Evolutionary conservation across 2,888 invertebrate species (phyloP).

Genomic region (Plutella xylostella): DNA sequence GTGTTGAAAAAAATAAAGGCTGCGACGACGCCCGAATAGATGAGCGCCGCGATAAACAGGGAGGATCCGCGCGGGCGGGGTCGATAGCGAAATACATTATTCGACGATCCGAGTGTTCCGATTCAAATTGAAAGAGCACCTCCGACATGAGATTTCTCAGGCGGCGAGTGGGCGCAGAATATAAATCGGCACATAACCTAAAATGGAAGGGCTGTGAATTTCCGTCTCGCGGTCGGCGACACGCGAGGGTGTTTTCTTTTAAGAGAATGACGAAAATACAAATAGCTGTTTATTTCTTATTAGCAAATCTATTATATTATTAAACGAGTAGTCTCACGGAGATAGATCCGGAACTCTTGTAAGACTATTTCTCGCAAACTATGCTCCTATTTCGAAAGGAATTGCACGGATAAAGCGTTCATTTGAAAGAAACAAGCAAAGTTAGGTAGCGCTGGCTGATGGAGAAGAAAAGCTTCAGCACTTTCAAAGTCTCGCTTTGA

Average conservation of each 20-base stretch:
- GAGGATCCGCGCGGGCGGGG: slow-evolving; percentile 60
- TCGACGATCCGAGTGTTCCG: slow-evolving; percentile 69
- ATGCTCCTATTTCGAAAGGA: not conserved
- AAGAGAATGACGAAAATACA: not conserved
- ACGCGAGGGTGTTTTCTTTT: slow-evolving; percentile 3
- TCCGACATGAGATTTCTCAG: slow-evolving; percentile 69
- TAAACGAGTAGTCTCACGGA: not conserved
- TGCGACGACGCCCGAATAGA: slow-evolving; percentile 66
- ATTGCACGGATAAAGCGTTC: slow-evolving; percentile 1
- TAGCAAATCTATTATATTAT: not conserved
- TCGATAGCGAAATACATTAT: slow-evolving; percentile 70
- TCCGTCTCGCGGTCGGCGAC: slow-evolving; percentile 51
- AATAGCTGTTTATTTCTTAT: not conserved
- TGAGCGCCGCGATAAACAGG: slow-evolving; percentile 68
- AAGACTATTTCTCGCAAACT: not conserved
- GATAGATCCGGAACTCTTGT: not conserved
- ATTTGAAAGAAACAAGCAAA: slow-evolving; percentile 17
- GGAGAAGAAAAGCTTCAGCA: slow-evolving; percentile 25
- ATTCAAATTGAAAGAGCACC: slow-evolving; percentile 71
- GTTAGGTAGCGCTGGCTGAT: slow-evolving; percentile 16
- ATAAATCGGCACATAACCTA: slow-evolving; percentile 69
- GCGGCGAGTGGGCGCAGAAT: slow-evolving; percentile 68
- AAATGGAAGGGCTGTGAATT: slow-evolving; percentile 64
- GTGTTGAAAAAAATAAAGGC: slow-evolving; percentile 65
- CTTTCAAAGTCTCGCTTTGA: slow-evolving; percentile 27